phyloP scores from a whole-genome alignment of 2,888 invertebrate genomes.

The Xanthia togata region DNA sequence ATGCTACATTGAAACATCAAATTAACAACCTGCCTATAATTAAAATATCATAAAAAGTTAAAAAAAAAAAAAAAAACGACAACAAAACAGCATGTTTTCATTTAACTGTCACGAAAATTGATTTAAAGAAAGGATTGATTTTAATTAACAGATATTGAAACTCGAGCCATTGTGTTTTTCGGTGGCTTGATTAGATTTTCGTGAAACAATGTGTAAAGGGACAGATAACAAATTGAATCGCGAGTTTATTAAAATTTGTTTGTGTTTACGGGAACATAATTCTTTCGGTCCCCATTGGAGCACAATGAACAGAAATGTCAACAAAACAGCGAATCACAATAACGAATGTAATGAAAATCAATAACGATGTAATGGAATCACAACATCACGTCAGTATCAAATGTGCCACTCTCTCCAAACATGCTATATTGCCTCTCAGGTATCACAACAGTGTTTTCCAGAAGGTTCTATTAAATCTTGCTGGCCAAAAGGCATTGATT shows the following conservation, averaged over 20 bases:
- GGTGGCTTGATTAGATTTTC: conserved; percentile 84
- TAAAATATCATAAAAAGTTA: conserved; percentile 15
- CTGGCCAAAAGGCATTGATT: conserved; percentile 2
- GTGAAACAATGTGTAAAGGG: conserved; percentile 85
- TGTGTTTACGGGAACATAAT: conserved; percentile 72
- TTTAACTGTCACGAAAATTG: conserved; percentile 68
- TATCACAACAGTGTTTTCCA: background rate
- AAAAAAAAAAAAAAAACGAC: too few species aligned
- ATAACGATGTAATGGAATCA: conserved; percentile 56
- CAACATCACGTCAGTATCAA: conserved; percentile 45
- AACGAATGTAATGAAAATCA: conserved; percentile 61
- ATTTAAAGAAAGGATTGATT: conserved; percentile 83
- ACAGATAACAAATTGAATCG: conserved; percentile 85
- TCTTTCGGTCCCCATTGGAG: conserved; percentile 70
- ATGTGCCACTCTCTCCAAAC: conserved; percentile 25
- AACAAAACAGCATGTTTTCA: conserved; percentile 55
- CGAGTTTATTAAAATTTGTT: conserved; percentile 81
- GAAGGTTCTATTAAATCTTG: background rate
- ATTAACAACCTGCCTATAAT: background rate
- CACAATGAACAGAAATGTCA: conserved; percentile 64
- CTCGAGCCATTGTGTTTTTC: conserved; percentile 83
- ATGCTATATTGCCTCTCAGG: conserved; percentile 10
- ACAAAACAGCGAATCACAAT: conserved; percentile 55
- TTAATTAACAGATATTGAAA: conserved; percentile 87
- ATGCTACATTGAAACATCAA: background rate